Percentiles rank a stretch among this genome's conserved stretches.
phyloP scores from a whole-genome alignment of 2,797 vertebrate species.

The Stomatorhinus walkeri region DNA sequence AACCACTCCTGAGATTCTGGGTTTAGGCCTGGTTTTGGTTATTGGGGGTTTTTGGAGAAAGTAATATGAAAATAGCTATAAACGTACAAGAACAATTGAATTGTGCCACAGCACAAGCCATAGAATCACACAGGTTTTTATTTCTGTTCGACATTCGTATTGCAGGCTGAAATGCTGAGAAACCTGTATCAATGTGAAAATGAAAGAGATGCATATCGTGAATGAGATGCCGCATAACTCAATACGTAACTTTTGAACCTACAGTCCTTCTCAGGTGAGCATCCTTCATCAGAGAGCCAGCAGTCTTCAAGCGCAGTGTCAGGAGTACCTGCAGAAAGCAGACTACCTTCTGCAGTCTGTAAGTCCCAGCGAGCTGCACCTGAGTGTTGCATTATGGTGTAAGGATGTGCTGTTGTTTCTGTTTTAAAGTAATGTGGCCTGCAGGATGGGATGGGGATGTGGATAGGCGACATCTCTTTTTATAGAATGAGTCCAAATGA shows the following conservation, averaged over 20 bases:
- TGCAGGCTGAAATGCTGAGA: neutral
- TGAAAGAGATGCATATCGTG: neutral
- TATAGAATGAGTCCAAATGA: neutral
- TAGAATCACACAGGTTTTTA: neutral
- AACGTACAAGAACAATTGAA: neutral
- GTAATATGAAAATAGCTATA: neutral
- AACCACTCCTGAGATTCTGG: neutral
- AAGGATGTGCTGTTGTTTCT: neutral
- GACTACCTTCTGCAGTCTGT: constrained; percentile 43
- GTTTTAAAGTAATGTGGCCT: neutral
- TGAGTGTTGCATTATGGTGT: neutral
- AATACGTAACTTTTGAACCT: neutral
- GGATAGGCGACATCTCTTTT: neutral
- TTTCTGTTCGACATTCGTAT: neutral
- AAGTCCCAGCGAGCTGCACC: constrained; percentile 30
- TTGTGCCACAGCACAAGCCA: neutral
- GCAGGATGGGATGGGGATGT: neutral
- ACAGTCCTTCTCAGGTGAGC: neutral
- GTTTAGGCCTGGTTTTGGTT: neutral
- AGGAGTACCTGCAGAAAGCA: constrained; percentile 37
- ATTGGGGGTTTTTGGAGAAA: neutral
- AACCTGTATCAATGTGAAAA: neutral
- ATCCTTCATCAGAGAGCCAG: constrained; percentile 31
- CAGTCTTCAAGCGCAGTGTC: constrained; percentile 38
- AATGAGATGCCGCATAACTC: neutral